phyloP scores from a whole-genome alignment of 2,888 invertebrate genomes.

The Drosophila fulvimacula region DNA sequence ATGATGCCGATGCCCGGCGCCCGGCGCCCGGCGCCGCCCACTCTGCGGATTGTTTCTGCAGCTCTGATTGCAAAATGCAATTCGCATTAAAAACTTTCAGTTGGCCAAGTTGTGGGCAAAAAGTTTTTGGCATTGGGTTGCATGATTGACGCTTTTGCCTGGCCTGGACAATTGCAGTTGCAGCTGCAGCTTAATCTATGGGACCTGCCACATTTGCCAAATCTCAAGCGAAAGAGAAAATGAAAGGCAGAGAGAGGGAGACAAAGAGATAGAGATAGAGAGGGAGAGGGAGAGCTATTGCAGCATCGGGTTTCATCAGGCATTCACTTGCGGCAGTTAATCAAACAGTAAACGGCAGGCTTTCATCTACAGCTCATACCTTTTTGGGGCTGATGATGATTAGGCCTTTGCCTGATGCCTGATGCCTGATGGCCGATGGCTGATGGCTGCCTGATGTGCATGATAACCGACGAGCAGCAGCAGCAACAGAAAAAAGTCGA shows the following conservation, averaged over 20 bases:
- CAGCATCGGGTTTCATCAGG: constrained; percentile 9
- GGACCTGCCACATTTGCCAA: constrained; percentile 11
- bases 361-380: constrained; percentile 40
- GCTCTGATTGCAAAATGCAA: constrained; percentile 71
- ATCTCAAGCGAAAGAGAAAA: not conserved
- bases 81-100: constrained; percentile 63
- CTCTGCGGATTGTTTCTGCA: constrained; percentile 31
- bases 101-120: constrained; percentile 45
- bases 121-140: constrained; percentile 36
- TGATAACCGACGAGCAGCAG: constrained; percentile 30
- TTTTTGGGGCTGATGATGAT: constrained; percentile 42
- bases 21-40: not conserved
- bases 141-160: constrained; percentile 51
- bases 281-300: not conserved
- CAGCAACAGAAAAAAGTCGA: constrained; percentile 14
- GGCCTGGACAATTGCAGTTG: constrained; percentile 42
- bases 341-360: constrained; percentile 69
- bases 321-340: constrained; percentile 50
- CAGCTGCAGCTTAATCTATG: constrained; percentile 23
- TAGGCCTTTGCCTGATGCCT: constrained; percentile 40
- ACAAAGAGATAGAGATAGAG: no score
- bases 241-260: no score
- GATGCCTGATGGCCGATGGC: not conserved
- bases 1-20: constrained; percentile 21
- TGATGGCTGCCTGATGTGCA: not conserved